phyloP scores from a whole-genome alignment of 1,140 invertebrate species.

The Pissodes strobi region DNA sequence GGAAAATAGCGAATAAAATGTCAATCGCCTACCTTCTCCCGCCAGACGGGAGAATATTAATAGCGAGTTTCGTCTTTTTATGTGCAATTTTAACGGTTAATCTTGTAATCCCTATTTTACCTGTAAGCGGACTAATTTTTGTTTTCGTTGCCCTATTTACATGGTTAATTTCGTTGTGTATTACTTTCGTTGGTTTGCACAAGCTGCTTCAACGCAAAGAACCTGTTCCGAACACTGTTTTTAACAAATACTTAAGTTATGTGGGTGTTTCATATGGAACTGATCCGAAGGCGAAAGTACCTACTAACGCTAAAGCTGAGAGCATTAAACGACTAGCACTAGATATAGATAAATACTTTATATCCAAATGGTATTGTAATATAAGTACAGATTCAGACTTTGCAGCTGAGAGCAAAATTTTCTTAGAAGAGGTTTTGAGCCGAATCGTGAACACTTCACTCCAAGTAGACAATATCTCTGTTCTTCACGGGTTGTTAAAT shows the following conservation, averaged over 20 bases:
- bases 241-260: slow-evolving; percentile 15
- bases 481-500: slow-evolving; percentile 55
- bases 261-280: not conserved
- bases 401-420: slow-evolving; percentile 40
- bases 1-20: not conserved
- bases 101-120: slow-evolving; percentile 18
- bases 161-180: slow-evolving; percentile 34
- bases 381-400: slow-evolving; percentile 49
- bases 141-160: slow-evolving; percentile 14
- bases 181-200: slow-evolving; percentile 35
- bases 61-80: slow-evolving; percentile 18
- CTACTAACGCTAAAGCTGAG: slow-evolving; percentile 33
- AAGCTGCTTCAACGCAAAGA: slow-evolving; percentile 37
- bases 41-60: slow-evolving; percentile 16
- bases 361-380: slow-evolving; percentile 50
- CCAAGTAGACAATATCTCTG: slow-evolving; percentile 41
- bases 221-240: slow-evolving; percentile 12
- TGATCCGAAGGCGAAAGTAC: not conserved
- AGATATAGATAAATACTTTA: slow-evolving; percentile 49
- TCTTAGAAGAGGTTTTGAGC: slow-evolving; percentile 47
- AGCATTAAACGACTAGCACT: slow-evolving; percentile 39
- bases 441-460: slow-evolving; percentile 43
- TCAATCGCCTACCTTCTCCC: not conserved
- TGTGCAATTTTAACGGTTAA: slow-evolving; percentile 9
- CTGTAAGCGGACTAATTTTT: slow-evolving; percentile 27